Evolutionary conservation across 2,888 invertebrate genomes (phyloP), one percentile per base, ranked within the genome.

Genomic region (Lobophora halterata): DNA sequence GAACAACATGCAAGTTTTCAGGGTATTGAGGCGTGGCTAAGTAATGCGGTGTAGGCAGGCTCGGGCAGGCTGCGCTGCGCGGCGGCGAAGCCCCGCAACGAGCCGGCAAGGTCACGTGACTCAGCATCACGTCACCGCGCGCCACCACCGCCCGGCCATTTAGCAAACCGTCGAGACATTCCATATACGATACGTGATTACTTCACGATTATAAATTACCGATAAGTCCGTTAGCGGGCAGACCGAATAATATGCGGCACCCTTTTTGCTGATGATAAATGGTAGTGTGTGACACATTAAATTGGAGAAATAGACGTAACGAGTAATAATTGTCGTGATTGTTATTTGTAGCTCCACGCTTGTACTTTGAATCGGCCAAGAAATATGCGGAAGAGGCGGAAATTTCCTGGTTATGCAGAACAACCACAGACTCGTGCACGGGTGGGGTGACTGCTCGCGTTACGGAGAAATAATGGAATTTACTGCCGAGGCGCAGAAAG

Each of bases 21-120:
- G 38, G 40, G 31, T 36, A 48, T 52, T 55, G 50, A 56, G 51
- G 54, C 55, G 46, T 59, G 53, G 54, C 50, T 56, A 61, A 61
- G 46, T 55, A 46, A 50, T 48, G 27, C 38, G 17, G 11, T 26
- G 29, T 34, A 26, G 42, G 40, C 38, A 44, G 36, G n/a, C n/a
- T n/a, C n/a, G n/a, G n/a, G 52, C 49, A 55, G 52, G 52, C 48
- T 23, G 31, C 21, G 17, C n/a, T n/a, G 35, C 12, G 3, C 19
- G 7, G 13, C 20, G 33, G 36, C 52, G 63, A 69, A 71, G 66
- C 63, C 71, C 62, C 58, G 61, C 60, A 58, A 61, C 47, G 49
- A 46, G 42, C 34, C 45, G 49, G 52, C 79, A 67, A 79, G 80
- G 79, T 59, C 79, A 61, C 30, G 55, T 67, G 71, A 73, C 53